Evolutionary conservation across 2,113 vertebrate species (phyloP).

Genomic region (Eublepharis macularius): DNA sequence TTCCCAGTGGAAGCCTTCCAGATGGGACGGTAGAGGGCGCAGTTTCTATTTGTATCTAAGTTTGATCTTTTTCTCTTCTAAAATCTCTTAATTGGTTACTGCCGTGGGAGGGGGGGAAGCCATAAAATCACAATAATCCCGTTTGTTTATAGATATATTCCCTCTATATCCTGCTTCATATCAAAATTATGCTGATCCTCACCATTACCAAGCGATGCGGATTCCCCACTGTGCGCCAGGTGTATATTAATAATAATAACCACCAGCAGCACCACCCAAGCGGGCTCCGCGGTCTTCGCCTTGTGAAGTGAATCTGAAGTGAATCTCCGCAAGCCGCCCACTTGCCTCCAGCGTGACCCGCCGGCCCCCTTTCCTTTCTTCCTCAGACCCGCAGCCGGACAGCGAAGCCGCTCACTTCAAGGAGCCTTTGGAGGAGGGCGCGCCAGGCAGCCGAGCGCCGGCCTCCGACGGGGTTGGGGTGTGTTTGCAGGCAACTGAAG

Average conservation of each 20-base stretch:
- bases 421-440: no score
- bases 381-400: no score
- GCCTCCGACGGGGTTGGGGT: not conserved
- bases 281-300: not conserved
- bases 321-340: not conserved
- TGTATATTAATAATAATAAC: not conserved
- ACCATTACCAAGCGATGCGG: constrained; percentile 37
- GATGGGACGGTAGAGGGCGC: constrained; percentile 68
- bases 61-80: constrained; percentile 28
- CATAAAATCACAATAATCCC: constrained; percentile 59
- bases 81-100: constrained; percentile 69
- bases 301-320: not conserved
- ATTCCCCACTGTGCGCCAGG: not conserved
- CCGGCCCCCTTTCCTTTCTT: not conserved
- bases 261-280: not conserved
- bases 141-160: not conserved
- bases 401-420: not conserved
- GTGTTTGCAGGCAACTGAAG: not conserved
- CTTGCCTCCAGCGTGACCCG: not conserved
- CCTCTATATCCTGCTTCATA: not conserved
- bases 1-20: not conserved
- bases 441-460: not conserved
- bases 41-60: constrained; percentile 66
- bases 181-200: not conserved
- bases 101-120: constrained; percentile 12